Percentiles rank a stretch among this genome's conserved stretches.
Conservation (phyloP, 1,140 invertebrate genomes). For the Tetranychus urticae region DNA sequence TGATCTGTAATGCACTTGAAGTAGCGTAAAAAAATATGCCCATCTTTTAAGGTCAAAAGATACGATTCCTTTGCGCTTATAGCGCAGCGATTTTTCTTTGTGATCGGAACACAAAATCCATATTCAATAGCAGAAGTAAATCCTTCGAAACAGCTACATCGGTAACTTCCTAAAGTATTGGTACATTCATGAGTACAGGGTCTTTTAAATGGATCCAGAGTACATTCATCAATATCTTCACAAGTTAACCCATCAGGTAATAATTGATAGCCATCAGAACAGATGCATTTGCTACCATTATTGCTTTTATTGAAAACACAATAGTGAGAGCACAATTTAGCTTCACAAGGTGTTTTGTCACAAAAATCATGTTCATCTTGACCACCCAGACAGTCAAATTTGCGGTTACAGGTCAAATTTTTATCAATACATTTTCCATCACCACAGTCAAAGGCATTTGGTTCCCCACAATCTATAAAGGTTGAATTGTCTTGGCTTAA, state of each 20-base stretch:
- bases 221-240: constrained; percentile 6
- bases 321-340: neutral
- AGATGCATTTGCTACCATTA: neutral
- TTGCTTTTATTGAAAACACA: neutral
- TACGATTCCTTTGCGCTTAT: neutral
- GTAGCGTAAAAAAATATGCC: neutral
- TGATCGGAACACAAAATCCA: neutral
- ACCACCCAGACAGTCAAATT: neutral
- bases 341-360: neutral
- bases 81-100: neutral
- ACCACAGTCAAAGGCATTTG: neutral
- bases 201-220: constrained; percentile 15
- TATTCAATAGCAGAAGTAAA: constrained; percentile 22
- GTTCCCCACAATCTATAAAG: no score
- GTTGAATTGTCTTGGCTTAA: no score
- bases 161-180: constrained; percentile 7
- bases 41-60: neutral
- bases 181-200: constrained; percentile 9
- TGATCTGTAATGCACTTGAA: neutral
- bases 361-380: neutral
- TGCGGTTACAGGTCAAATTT: neutral
- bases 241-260: constrained; percentile 4
- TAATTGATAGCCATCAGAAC: constrained; percentile 1
- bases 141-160: constrained; percentile 3
- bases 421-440: neutral